Percentiles rank a stretch among this genome's conserved stretches.
These are phyloP conservation scores for Sander lucioperca DNA, from an alignment of 2,113 vertebrate species.

Conservation along the genomic window DNA sequence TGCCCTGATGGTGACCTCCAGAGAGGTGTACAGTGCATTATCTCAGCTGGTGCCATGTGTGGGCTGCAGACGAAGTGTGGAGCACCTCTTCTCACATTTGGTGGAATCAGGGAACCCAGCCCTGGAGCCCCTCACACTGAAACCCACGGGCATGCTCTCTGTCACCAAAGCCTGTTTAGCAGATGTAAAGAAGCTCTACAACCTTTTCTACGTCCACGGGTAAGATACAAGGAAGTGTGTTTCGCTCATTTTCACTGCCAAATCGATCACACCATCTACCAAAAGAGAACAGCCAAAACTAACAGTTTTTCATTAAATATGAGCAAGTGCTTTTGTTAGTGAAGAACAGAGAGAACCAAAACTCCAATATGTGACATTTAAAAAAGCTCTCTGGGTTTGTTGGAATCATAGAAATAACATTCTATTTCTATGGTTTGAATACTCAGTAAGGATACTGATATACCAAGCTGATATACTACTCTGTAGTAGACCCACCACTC, in stretches of 20 bases:
- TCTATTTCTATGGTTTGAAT: no score
- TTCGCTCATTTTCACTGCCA: neutral
- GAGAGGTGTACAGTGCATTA: conserved; percentile 91
- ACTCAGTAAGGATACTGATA: no score
- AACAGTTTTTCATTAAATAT: neutral
- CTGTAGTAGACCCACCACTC: neutral
- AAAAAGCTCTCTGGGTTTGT: neutral
- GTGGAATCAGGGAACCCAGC: conserved; percentile 95
- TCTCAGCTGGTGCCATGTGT: conserved; percentile 96
- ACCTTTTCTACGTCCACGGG: conserved; percentile 96
- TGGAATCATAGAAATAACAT: no score
- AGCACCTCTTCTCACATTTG: conserved; percentile 95
- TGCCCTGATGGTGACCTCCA: conserved; percentile 94
- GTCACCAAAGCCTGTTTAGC: conserved; percentile 92
- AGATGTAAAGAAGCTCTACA: conserved; percentile 94
- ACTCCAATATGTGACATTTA: neutral
- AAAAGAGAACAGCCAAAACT: neutral
- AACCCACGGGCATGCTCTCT: conserved; percentile 92
- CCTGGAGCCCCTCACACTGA: conserved; percentile 93
- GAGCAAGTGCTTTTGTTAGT: neutral
- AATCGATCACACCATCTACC: neutral
- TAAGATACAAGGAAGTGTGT: conserved; percentile 73
- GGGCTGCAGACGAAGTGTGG: conserved; percentile 96
- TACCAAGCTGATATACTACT: no score
- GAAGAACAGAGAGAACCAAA: neutral